Evolutionary conservation across 2,113 vertebrate species (phyloP).

Genomic region (Elanus axillaris): DNA sequence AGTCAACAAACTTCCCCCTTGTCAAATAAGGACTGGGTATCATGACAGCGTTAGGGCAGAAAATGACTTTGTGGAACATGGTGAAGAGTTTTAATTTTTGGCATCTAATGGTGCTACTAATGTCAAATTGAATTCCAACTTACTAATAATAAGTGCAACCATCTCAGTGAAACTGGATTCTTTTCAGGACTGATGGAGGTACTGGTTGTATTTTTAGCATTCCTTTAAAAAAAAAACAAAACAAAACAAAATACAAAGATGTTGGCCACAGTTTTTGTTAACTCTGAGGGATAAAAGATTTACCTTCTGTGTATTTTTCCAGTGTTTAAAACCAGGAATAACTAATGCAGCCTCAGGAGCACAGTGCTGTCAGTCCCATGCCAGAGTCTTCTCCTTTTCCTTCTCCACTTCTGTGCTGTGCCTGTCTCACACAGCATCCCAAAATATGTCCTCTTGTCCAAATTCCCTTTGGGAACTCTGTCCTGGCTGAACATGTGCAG

Average conservation of each 20-base stretch:
- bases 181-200: neutral
- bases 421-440: neutral
- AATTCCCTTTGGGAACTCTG: neutral
- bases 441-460: neutral
- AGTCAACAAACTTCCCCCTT: neutral
- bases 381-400: neutral
- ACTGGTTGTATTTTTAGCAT: neutral
- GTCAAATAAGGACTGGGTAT: neutral
- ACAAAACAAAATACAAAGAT: accelerated
- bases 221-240: neutral
- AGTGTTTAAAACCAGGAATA: neutral
- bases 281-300: neutral
- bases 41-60: accelerated
- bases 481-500: neutral
- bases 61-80: neutral
- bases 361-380: neutral
- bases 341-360: neutral
- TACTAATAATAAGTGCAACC: neutral
- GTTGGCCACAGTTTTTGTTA: neutral
- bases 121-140: neutral
- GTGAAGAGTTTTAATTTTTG: neutral
- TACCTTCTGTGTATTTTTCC: neutral
- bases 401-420: neutral
- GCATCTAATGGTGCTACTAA: neutral
- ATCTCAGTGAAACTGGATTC: neutral